Evolutionary conservation across 2,113 vertebrate genomes (phyloP), one percentile per base, ranked within the genome.

Genomic region (Leptosomus discolor): DNA sequence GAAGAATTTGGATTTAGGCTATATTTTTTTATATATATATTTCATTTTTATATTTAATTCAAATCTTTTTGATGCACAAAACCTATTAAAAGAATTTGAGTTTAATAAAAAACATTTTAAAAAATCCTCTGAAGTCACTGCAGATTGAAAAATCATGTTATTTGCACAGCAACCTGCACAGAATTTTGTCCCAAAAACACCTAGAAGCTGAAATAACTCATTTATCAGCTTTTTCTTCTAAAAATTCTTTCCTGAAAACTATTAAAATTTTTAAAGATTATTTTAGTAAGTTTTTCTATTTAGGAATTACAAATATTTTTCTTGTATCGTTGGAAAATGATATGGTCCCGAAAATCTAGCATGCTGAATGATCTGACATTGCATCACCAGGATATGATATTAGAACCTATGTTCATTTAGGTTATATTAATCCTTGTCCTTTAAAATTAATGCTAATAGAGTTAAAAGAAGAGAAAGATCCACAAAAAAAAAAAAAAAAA

Each of bases 351-450:
- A 94, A 92, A 95, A 95, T 54, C 29, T 48, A 82, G 79, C 15
- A 15, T 60, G 57, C 8, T 58, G 53, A 43, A 51, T 54, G 23
- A 50, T 5, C 24, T n/a, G 41, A 48, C 51, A 57, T 9, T 46
- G 34, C n/a, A 32, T 32, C 50, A 65, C 70, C 65, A 65, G 32
- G 22, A 54, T 36, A 34, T 17, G 21, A 4, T 24, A 70, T 34
- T 5, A 67, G 36, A 88, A 54, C 5, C 37, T 27, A 12, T 30
- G 54, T 50, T 88, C 73, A 56, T 79, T 96, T 36, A 23, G 58
- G n/a, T 95, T 93, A 36, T 80, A 94, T 83, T 85, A 94, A 96
- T 94, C 78, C 93, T 87, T 79, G 81, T 93, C 85, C 68, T 96
- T 87, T 96, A 90, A 93, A 93, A 91, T 95, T 79, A 92, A 93